Percentiles rank a stretch among this genome's conserved stretches.
These are phyloP conservation scores for Otocyon megalotis DNA, from an alignment of 2,113 vertebrate genomes.

Conservation along the genomic window DNA sequence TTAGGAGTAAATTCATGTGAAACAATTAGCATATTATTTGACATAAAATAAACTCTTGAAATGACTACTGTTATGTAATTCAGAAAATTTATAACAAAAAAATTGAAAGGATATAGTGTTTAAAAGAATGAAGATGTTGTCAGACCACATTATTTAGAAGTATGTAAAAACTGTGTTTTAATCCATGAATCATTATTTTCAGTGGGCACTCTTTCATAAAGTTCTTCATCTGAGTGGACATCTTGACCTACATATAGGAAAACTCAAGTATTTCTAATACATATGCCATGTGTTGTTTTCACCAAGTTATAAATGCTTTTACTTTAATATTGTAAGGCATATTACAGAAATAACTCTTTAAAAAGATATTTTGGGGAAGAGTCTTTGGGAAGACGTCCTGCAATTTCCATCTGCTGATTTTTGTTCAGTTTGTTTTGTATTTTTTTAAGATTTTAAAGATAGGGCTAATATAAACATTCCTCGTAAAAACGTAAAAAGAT, in stretches of 20 bases:
- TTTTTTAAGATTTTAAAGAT: conserved; percentile 66
- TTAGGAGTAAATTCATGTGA: conserved; percentile 24
- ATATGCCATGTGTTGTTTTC: conserved; percentile 14
- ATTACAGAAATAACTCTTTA: conserved; percentile 53
- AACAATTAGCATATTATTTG: background rate
- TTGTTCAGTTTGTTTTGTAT: conserved; percentile 40
- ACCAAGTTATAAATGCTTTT: conserved; percentile 1
- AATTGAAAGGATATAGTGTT: conserved; percentile 6
- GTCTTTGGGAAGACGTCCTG: conserved; percentile 63
- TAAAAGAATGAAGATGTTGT: background rate
- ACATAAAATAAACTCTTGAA: conserved; percentile 40
- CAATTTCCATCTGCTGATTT: conserved; percentile 40
- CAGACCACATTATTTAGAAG: background rate
- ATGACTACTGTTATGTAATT: background rate
- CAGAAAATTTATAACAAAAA: conserved; percentile 13
- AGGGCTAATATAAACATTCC: conserved; percentile 59
- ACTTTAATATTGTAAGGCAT: conserved; percentile 48
- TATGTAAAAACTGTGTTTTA: conserved; percentile 18
- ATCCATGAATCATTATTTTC: conserved; percentile 31
- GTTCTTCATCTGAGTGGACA: background rate
- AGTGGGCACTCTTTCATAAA: background rate
- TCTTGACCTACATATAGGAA: background rate
- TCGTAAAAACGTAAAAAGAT: conserved; percentile 61
- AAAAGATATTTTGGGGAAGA: conserved; percentile 52
- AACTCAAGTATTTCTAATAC: background rate